A percentile compares a stretch with the other conserved stretches of the same genome.
phyloP scores from a whole-genome alignment of 2,797 vertebrate genomes.

The Coilia nasus region DNA sequence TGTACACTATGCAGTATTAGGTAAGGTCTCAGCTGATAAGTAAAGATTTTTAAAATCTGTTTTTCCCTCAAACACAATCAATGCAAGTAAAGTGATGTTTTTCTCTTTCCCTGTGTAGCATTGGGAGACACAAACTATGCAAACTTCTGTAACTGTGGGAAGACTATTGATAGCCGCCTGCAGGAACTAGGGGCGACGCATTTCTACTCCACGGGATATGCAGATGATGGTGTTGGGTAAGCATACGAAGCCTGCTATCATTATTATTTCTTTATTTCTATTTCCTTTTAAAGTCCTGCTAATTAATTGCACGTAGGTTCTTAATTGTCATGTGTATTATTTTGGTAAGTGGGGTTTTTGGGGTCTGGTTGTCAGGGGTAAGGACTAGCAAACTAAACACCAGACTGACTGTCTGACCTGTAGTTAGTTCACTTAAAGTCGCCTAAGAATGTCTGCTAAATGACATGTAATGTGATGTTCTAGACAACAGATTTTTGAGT shows the following conservation, averaged over 20 bases:
- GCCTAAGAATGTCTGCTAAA: too few species aligned
- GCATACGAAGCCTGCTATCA: constrained; percentile 38
- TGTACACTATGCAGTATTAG: constrained; percentile 88
- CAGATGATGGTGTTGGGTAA: constrained; percentile 94
- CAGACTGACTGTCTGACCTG: too few species aligned
- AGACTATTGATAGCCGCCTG: constrained; percentile 84
- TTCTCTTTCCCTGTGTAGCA: constrained; percentile 67
- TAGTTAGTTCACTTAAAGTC: too few species aligned
- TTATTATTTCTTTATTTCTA: background rate
- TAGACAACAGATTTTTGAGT: background rate
- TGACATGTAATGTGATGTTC: too few species aligned
- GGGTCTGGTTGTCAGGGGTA: too few species aligned
- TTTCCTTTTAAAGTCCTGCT: too few species aligned
- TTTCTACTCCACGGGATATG: constrained; percentile 90
- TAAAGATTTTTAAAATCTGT: background rate
- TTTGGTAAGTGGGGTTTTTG: too few species aligned
- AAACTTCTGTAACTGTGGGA: constrained; percentile 96
- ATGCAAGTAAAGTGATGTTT: background rate
- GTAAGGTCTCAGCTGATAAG: constrained; percentile 66
- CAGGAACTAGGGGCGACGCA: constrained; percentile 87
- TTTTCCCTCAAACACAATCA: background rate
- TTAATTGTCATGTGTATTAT: too few species aligned
- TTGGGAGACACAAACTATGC: constrained; percentile 95
- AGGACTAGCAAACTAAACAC: too few species aligned
- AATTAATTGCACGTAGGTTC: too few species aligned